phyloP scores from a whole-genome alignment of 2,113 vertebrate genomes.

The Ardeotis arabs region DNA sequence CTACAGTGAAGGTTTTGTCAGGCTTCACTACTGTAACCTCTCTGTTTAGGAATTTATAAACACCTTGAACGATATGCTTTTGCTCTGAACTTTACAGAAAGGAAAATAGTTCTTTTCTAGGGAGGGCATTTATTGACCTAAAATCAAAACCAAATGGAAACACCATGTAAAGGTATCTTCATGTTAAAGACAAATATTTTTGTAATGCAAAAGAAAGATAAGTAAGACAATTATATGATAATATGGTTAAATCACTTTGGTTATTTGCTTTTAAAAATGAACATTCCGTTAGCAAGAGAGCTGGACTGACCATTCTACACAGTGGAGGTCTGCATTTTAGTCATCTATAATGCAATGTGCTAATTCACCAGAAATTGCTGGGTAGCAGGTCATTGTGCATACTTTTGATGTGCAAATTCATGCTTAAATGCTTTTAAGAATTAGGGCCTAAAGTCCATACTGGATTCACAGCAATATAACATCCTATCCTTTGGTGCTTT shows the following conservation, averaged over 20 bases:
- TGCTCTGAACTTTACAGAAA: neutral
- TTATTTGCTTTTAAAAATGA: neutral
- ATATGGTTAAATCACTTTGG: neutral
- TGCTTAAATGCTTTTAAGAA: constrained; percentile 19
- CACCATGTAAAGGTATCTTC: neutral
- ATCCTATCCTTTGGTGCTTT: neutral
- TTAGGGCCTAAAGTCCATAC: neutral
- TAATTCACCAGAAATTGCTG: neutral
- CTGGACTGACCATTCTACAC: neutral
- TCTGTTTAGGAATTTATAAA: neutral
- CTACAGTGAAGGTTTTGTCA: neutral
- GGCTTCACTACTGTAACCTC: neutral
- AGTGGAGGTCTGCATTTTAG: neutral
- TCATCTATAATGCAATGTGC: neutral
- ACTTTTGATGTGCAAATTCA: constrained; percentile 43
- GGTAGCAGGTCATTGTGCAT: neutral
- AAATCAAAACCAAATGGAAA: constrained; percentile 35
- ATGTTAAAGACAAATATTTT: neutral
- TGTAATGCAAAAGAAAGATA: neutral
- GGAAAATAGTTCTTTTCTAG: neutral
- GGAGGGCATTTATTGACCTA: neutral
- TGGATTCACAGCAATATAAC: neutral
- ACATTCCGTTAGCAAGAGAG: neutral
- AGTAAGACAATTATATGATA: neutral
- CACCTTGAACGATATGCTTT: neutral